These are phyloP conservation scores for Salvelinus namaycush DNA, from an alignment of 2,113 vertebrate genomes.

Conservation along the genomic window DNA sequence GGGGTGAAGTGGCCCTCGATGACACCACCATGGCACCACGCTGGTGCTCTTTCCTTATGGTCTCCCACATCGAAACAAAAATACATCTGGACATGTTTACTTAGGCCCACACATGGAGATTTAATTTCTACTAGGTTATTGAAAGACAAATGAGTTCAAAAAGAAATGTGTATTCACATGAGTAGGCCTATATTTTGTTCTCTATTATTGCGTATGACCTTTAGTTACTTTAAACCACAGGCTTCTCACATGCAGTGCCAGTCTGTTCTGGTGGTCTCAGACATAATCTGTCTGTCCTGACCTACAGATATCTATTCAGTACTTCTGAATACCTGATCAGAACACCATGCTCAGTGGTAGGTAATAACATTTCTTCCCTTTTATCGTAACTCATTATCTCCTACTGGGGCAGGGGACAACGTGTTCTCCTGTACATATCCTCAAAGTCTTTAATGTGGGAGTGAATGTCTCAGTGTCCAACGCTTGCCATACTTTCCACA, in stretches of 20 bases:
- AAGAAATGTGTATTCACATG: background rate
- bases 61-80: slow-evolving; percentile 17
- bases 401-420: background rate
- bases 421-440: background rate
- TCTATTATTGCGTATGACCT: background rate
- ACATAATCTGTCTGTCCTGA: background rate
- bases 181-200: background rate
- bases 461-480: background rate
- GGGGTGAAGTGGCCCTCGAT: slow-evolving; percentile 26
- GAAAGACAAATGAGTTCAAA: background rate
- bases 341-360: slow-evolving; percentile 18
- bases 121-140: background rate
- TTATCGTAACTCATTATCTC: slow-evolving; percentile 9
- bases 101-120: background rate
- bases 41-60: slow-evolving; percentile 17
- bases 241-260: background rate
- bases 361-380: slow-evolving; percentile 24
- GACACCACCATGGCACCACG: slow-evolving; percentile 27
- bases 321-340: slow-evolving; percentile 30
- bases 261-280: background rate
- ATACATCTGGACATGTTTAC: background rate
- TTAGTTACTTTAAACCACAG: background rate
- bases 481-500: background rate
- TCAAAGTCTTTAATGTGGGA: background rate
- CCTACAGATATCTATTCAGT: background rate